A percentile compares a stretch with the other conserved stretches of the same genome.
Evolutionary conservation across 2,797 vertebrate species (phyloP).

Genomic region (Botia kubotai): DNA sequence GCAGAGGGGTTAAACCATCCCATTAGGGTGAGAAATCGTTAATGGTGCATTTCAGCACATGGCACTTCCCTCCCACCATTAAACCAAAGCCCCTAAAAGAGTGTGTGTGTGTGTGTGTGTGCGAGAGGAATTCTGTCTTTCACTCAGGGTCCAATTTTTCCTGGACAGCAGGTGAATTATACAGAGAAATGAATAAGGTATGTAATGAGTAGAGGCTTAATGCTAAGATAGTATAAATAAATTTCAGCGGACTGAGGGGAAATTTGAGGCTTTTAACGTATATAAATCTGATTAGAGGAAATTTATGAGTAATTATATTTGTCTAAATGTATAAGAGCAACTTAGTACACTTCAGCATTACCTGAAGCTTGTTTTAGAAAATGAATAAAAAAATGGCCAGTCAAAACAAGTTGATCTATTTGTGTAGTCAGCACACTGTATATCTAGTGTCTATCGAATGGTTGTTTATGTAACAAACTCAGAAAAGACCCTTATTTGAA

Average conservation of each 20-base stretch:
- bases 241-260: conserved; percentile 43
- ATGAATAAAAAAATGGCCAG: background rate
- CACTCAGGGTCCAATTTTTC: conserved; percentile 68
- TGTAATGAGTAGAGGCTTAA: conserved; percentile 77
- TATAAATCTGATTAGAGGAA: conserved; percentile 29
- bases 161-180: conserved; percentile 74
- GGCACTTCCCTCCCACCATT: conserved; percentile 11
- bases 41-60: conserved; percentile 10
- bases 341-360: conserved; percentile 15
- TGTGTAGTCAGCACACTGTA: background rate
- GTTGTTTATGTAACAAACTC: background rate
- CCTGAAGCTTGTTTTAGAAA: conserved; percentile 5
- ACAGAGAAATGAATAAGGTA: conserved; percentile 75
- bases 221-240: conserved; percentile 61
- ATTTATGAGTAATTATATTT: conserved; percentile 49
- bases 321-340: conserved; percentile 10
- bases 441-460: background rate
- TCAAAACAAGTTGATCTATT: background rate
- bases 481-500: no score
- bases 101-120: background rate
- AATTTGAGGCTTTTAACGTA: conserved; percentile 44
- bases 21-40: conserved; percentile 20
- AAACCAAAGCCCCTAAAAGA: conserved; percentile 6
- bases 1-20: conserved; percentile 21
- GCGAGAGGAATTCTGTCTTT: conserved; percentile 20